Evolutionary conservation across 2,888 invertebrate genomes (phyloP).

Genomic region (Ectropis crepuscularia): DNA sequence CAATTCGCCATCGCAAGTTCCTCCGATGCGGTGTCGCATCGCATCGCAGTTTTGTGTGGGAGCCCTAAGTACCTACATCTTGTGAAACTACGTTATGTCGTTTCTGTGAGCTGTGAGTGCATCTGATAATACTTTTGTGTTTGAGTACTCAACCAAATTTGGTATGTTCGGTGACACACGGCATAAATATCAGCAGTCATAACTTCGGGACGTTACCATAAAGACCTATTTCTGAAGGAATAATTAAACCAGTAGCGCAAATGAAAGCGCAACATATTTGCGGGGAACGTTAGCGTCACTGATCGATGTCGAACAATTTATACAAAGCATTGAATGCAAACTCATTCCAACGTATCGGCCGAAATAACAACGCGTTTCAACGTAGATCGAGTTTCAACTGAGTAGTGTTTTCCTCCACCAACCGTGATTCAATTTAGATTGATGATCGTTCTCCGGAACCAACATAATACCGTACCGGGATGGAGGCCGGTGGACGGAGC

Average conservation of each 20-base stretch:
- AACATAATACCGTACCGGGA: slow-evolving; percentile 40
- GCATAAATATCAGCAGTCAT: too few species aligned
- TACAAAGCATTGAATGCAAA: slow-evolving; percentile 41
- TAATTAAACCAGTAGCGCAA: slow-evolving; percentile 1
- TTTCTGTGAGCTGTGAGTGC: too few species aligned
- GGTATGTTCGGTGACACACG: too few species aligned
- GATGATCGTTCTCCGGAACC: slow-evolving; percentile 43
- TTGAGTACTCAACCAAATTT: too few species aligned
- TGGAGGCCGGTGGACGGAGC: slow-evolving; percentile 28
- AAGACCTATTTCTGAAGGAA: too few species aligned
- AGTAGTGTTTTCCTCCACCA: slow-evolving; percentile 43
- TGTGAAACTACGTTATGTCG: too few species aligned
- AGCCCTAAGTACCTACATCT: too few species aligned
- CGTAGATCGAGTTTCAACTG: slow-evolving; percentile 44
- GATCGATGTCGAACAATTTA: slow-evolving; percentile 39
- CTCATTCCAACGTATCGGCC: slow-evolving; percentile 42
- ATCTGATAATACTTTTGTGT: too few species aligned
- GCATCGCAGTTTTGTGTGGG: too few species aligned
- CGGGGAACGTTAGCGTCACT: slow-evolving; percentile 22
- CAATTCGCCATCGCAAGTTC: too few species aligned
- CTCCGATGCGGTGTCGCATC: too few species aligned
- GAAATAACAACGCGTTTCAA: slow-evolving; percentile 38
- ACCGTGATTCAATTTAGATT: slow-evolving; percentile 46
- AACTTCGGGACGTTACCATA: too few species aligned
- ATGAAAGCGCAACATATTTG: slow-evolving; percentile 18